Base-by-base conservation (phyloP, 2,888 invertebrate species). In the Plemyria rubiginata region DNA sequence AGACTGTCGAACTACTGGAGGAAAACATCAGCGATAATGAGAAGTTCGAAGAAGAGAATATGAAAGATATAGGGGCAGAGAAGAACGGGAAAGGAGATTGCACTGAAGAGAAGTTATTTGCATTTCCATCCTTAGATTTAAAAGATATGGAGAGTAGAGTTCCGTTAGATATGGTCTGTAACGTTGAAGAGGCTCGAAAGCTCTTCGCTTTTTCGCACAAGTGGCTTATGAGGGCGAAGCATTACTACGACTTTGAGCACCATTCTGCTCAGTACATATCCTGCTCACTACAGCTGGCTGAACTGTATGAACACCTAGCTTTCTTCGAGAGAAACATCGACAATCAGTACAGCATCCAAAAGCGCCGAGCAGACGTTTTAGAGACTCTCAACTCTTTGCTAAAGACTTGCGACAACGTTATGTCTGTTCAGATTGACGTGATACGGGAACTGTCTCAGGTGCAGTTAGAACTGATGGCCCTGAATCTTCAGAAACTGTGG, bases 251-350 rank as follows among this genome's bases (percentile, higher is more conserved):
- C 59, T 87, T 95, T 48, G 91, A 94, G 63, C 93, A 94, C 69
- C 92, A 93, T 73, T 93, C 94, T 0, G 86, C 94, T 40, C 94
- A 94, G 70, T 94, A 94, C 70, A 93, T 94, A 58, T 94, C 94
- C 48, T 92, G 94, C 62, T 92, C 94, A 0, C 77, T 94, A 66
- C 94, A 95, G 76, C 78, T 94, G 49, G 95, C 95, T 46, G 95
- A 95, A 72, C 80, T 96, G 12, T 96, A 95, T 77, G 94, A 95
- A 71, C 93, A 94, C 74, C 86, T 97, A 55, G 94, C 95, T 0
- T 96, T 95, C 80, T 97, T 96, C 84, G 96, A 97, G 81, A 88
- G 93, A 43, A 95, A 95, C 76, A 88, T 95, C 46, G 96, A 96
- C 65, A 86, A 84, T 65, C 92, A 92, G 70, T 95, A 95, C 74